Percentiles rank a stretch among this genome's conserved stretches.
Evolutionary conservation across 1,140 invertebrate genomes (phyloP).

Genomic region (Papilio polyxenes): DNA sequence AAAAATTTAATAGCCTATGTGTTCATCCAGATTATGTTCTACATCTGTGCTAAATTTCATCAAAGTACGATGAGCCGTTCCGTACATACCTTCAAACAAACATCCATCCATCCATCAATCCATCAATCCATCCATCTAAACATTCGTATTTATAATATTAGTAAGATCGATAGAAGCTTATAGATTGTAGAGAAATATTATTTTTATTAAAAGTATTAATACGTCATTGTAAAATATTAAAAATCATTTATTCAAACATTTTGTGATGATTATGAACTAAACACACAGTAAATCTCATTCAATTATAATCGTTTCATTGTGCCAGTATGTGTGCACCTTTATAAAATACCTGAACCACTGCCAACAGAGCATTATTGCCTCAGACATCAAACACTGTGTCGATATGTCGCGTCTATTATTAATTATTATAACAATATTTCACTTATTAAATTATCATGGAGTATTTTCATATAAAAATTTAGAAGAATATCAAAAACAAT

Average conservation of each 20-base stretch:
- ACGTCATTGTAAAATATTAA: too few relatives aligned
- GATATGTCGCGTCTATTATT: slow-evolving; percentile 5
- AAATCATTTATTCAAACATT: background rate
- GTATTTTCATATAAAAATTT: slow-evolving; percentile 10
- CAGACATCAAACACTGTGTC: background rate
- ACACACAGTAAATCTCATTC: background rate
- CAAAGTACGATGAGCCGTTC: too few relatives aligned
- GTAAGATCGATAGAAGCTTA: too few relatives aligned
- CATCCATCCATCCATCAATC: too few relatives aligned
- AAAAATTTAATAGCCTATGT: too few relatives aligned
- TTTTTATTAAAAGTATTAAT: too few relatives aligned
- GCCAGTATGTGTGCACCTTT: background rate
- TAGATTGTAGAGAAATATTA: too few relatives aligned
- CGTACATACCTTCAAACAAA: too few relatives aligned
- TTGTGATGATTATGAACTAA: background rate
- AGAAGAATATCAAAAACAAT: slow-evolving; percentile 29
- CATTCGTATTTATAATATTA: too few relatives aligned
- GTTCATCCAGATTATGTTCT: too few relatives aligned
- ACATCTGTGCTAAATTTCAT: too few relatives aligned
- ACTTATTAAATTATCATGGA: slow-evolving; percentile 4
- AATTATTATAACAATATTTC: background rate
- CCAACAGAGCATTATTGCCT: background rate
- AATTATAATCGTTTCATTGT: background rate
- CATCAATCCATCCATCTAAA: too few relatives aligned
- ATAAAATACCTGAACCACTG: background rate